These are phyloP conservation scores for Xestia xanthographa DNA, from an alignment of 2,888 invertebrate species.

Conservation along the genomic window DNA sequence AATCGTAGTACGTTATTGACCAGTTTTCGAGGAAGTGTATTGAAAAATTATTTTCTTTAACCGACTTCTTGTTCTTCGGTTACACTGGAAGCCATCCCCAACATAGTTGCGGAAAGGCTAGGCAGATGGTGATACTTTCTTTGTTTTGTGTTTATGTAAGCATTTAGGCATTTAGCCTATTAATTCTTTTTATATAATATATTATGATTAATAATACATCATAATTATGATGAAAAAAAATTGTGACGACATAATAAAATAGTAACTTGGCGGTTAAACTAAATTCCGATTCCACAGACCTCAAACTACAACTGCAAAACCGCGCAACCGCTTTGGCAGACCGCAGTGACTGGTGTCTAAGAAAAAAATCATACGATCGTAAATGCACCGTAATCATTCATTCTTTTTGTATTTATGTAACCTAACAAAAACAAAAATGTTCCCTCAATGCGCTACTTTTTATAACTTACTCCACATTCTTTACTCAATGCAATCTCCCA, in stretches of 20 bases:
- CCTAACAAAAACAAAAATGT: background rate
- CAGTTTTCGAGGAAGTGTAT: too few species aligned
- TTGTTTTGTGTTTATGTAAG: background rate
- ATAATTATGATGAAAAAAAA: background rate
- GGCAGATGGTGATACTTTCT: too few species aligned
- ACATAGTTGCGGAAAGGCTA: too few species aligned
- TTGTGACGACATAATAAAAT: background rate
- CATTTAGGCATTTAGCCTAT: background rate
- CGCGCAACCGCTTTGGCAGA: background rate
- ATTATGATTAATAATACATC: too few species aligned
- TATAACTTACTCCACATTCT: background rate
- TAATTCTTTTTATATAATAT: too few species aligned
- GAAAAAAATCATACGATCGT: background rate
- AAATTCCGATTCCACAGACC: background rate
- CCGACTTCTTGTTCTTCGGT: too few species aligned
- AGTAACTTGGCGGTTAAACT: background rate
- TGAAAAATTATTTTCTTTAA: too few species aligned
- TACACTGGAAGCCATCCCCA: too few species aligned
- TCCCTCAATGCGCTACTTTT: background rate
- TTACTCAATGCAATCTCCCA: slow-evolving; percentile 2
- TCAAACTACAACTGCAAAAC: background rate
- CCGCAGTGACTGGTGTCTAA: background rate
- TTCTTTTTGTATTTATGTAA: background rate
- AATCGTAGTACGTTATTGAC: too few species aligned
- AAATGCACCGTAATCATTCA: background rate